A percentile compares a stretch with the other conserved stretches of the same genome.
Evolutionary conservation across 2,888 invertebrate genomes (phyloP).

Genomic region (Microplitis deprimator): DNA sequence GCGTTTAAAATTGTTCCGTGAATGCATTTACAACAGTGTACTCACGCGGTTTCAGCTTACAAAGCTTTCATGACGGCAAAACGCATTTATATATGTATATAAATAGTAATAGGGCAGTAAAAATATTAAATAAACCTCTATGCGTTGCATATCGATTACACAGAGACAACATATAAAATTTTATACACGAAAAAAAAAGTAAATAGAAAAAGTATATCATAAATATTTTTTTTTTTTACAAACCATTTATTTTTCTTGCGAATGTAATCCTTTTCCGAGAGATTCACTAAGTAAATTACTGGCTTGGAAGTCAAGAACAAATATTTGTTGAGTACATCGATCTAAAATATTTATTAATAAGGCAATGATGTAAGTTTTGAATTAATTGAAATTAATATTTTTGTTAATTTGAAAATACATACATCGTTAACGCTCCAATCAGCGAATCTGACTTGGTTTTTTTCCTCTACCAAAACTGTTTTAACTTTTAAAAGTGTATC

Average conservation of each 20-base stretch:
- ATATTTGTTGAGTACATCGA: constrained; percentile 96
- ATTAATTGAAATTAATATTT: neutral
- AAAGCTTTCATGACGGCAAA: constrained; percentile 27
- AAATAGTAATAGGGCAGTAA: constrained; percentile 2
- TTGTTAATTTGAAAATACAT: constrained; percentile 66
- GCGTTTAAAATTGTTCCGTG: constrained; percentile 30
- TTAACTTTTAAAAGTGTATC: constrained; percentile 91
- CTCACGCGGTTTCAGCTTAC: constrained; percentile 2
- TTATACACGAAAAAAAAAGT: neutral
- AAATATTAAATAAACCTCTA: constrained; percentile 24
- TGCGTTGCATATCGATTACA: constrained; percentile 22
- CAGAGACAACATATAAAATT: neutral
- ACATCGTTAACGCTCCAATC: constrained; percentile 96
- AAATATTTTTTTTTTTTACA: constrained; percentile 56
- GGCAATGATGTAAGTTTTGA: neutral
- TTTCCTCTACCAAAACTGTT: constrained; percentile 86
- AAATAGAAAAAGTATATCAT: neutral
- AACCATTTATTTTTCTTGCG: constrained; percentile 99
- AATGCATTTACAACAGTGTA: constrained; percentile 31
- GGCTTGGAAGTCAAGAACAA: constrained; percentile 98
- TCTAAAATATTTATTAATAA: constrained; percentile 76
- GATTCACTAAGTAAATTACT: constrained; percentile 95
- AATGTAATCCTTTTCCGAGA: constrained; percentile 98
- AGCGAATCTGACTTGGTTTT: constrained; percentile 92
- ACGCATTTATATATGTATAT: constrained; percentile 22